Conservation (phyloP, 2,113 vertebrate genomes). For the Pollachius pollachius region DNA sequence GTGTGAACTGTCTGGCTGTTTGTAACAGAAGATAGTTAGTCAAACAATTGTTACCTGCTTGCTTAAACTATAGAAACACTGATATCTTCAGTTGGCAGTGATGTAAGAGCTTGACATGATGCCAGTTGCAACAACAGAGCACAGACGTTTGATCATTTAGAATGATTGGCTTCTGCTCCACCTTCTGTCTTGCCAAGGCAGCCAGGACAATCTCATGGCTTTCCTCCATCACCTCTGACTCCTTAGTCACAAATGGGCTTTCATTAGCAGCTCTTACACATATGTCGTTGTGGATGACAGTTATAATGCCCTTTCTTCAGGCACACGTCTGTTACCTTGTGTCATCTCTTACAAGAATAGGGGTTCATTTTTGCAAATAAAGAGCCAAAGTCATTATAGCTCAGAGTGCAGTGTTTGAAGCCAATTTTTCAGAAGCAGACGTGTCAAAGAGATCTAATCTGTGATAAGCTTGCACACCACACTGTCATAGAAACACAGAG, state of each 20-base stretch:
- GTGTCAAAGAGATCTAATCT: no score
- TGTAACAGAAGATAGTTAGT: no score
- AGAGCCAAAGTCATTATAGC: no score
- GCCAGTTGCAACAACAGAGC: slow-evolving; percentile 16
- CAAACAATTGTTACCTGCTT: no score
- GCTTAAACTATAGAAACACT: no score
- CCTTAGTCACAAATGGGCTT: not conserved
- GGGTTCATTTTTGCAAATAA: no score
- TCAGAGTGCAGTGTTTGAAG: no score
- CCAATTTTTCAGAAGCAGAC: no score
- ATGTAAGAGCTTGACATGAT: slow-evolving; percentile 11
- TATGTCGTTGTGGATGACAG: not conserved
- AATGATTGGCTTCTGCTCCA: slow-evolving; percentile 1
- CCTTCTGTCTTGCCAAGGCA: slow-evolving; percentile 1
- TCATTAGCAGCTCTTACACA: not conserved
- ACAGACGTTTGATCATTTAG: slow-evolving; percentile 21
- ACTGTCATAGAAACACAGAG: no score
- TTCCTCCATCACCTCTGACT: not conserved
- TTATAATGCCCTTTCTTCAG: not conserved
- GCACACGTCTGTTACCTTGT: not conserved
- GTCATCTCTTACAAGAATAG: not conserved
- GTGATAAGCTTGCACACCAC: no score
- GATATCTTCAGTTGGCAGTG: not conserved
- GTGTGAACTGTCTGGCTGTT: no score
- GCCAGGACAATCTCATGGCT: not conserved